Percentiles rank a stretch among this genome's conserved stretches.
Evolutionary conservation across 2,113 vertebrate genomes (phyloP).

Genomic region (Numenius arquata): DNA sequence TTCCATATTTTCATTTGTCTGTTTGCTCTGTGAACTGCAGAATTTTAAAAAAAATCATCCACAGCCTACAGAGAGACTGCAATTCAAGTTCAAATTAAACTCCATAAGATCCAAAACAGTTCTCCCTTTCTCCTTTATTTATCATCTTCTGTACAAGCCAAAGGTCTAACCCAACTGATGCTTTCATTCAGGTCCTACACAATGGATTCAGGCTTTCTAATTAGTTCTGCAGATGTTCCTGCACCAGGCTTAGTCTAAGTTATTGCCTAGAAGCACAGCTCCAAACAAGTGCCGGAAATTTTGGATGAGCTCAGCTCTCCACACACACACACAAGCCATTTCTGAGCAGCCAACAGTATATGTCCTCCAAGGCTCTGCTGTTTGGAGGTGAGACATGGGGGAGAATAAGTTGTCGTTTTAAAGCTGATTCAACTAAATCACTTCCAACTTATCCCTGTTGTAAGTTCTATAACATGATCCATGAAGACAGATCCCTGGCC

Average conservation of each 20-base stretch:
- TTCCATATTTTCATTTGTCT: neutral
- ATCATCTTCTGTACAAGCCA: neutral
- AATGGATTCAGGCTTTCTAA: neutral
- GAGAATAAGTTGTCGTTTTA: neutral
- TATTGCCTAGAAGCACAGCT: fast-evolving
- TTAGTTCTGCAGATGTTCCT: neutral
- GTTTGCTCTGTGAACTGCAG: neutral
- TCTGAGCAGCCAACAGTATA: neutral
- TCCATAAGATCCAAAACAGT: neutral
- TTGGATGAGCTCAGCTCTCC: neutral
- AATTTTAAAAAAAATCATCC: neutral
- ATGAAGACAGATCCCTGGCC: neutral
- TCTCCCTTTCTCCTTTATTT: neutral
- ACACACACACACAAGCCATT: neutral
- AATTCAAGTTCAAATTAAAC: neutral
- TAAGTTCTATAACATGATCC: neutral
- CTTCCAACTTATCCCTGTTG: neutral
- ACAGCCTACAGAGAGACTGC: neutral
- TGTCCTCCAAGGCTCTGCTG: neutral
- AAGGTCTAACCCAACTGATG: neutral
- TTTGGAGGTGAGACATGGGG: neutral
- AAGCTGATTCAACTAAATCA: neutral
- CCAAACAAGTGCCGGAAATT: neutral
- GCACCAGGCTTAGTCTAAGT: neutral
- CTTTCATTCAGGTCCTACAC: neutral